Base-by-base conservation (phyloP, 2,888 invertebrate genomes). In the Tetropium fuscum region DNA sequence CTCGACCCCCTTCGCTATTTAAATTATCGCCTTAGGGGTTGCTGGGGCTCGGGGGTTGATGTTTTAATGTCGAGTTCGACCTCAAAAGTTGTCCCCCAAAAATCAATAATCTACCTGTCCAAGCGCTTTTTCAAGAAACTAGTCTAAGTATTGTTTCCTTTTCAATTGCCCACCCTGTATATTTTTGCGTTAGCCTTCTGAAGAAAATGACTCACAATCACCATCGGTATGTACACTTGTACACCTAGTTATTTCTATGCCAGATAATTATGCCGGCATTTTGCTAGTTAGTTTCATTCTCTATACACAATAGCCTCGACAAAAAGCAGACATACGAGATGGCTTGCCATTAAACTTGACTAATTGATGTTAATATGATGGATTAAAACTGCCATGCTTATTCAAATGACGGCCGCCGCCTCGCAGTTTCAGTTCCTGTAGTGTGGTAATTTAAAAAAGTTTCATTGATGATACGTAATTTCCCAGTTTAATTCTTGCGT, bases 161-260 rank as follows among this genome's bases (percentile, higher is more conserved):
- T n/a, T n/a, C n/a, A n/a, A n/a, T n/a, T n/a, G n/a, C n/a, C n/a
- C n/a, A n/a, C n/a, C n/a, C n/a, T n/a, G n/a, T n/a, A n/a, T n/a
- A n/a, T 36, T 57, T 57, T 38, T 32, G 27, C 40, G 44, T 57
- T n/a, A 51, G 32, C 49, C 57, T 51, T 51, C 51, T 57, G 57
- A 57, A 34, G 43, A 44, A 57, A 57, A 58, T 53, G 51, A 48
- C 51, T 47, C 41, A n/a, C n/a, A 27, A 53, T 53, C 47, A 53
- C 36, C 53, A 34, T 27, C 51, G 45, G 40, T 44, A 20, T 11
- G 30, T n/a, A n/a, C n/a, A n/a, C n/a, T n/a, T n/a, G n/a, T n/a
- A n/a, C n/a, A n/a, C n/a, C n/a, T n/a, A n/a, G n/a, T 51, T 58
- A 38, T 40, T 53, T 41, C 34, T 30, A 48, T 22, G 30, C 32